Evolutionary conservation across 2,888 invertebrate species (phyloP), one percentile per base, ranked within the genome.

Genomic region (Mythimna ferrago): DNA sequence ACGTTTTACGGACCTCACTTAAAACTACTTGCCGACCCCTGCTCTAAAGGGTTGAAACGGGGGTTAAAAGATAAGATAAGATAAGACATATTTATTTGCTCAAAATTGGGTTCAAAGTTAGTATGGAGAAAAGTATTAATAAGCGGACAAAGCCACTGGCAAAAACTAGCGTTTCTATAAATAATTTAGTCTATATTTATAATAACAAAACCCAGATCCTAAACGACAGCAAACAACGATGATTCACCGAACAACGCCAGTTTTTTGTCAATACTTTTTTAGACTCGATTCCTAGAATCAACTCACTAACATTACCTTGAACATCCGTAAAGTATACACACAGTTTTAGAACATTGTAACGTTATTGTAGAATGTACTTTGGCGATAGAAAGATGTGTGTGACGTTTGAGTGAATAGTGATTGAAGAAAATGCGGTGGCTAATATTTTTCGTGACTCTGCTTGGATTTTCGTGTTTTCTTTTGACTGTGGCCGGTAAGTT

Each of bases 251-350:
- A 64, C 71, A 62, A 71, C 71, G 32, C 16, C 53, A 6, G 32
- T 72, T 83, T 84, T 83, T 86, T 84, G 38, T n/a, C 14, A 6
- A 38, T 63, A 35, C 41, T 84, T 84, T 86, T 84, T 84, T 84
- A 63, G 57, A 44, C 11, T 0, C n/a, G 44, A 57, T 84, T 84
- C 79, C 35, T 3, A 69, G 84, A 86, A 86, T 57, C 41, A 10
- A 57, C 11, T 48, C 56, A 35, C 58, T 73, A 54, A 3, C 32
- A 32, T 32, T 32, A 60, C 53, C 26, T 64, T 51, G 9, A 64
- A 73, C 67, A 75, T 76, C 79, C 84, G 85, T 58, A 60, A 79
- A 54, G 51, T 26, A 58, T 63, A 71, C 38, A 73, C 67, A 56
- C 35, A 44, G 54, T 48, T 68, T 53, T 62, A 26, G 58, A n/a